Percentiles rank a stretch among this genome's conserved stretches.
Conservation (phyloP, 2,888 invertebrate species). For the Ctenicera cuprea region DNA sequence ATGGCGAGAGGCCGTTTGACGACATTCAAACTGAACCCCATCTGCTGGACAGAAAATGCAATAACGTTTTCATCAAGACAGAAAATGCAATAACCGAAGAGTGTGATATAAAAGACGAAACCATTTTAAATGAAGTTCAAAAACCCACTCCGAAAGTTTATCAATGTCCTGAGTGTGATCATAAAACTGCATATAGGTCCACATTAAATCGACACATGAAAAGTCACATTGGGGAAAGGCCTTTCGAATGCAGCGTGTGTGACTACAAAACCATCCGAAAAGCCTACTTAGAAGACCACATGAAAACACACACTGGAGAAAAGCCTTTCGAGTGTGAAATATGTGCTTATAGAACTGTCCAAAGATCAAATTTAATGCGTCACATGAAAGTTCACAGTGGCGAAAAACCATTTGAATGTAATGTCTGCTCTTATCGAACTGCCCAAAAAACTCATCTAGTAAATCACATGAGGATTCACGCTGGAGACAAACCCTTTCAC, state of each 20-base stretch:
- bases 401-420: slow-evolving; percentile 22
- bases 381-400: slow-evolving; percentile 10
- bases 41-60: no score
- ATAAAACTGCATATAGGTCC: neutral
- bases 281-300: slow-evolving; percentile 41
- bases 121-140: no score
- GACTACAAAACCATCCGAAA: slow-evolving; percentile 29
- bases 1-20: slow-evolving; percentile 10
- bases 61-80: no score
- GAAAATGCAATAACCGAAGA: no score
- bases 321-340: slow-evolving; percentile 18
- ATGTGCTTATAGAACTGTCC: slow-evolving; percentile 10
- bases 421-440: neutral
- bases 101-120: no score
- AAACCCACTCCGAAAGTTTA: no score
- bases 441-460: slow-evolving; percentile 12
- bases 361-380: slow-evolving; percentile 4
- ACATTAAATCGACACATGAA: neutral
- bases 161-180: neutral
- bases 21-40: no score
- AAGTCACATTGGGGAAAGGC: neutral
- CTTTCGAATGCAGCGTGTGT: slow-evolving; percentile 13
- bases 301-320: slow-evolving; percentile 24
- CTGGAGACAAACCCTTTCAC: neutral
- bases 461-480: neutral